These are phyloP conservation scores for Eciton burchellii DNA, from an alignment of 1,140 invertebrate genomes.

Conservation along the genomic window DNA sequence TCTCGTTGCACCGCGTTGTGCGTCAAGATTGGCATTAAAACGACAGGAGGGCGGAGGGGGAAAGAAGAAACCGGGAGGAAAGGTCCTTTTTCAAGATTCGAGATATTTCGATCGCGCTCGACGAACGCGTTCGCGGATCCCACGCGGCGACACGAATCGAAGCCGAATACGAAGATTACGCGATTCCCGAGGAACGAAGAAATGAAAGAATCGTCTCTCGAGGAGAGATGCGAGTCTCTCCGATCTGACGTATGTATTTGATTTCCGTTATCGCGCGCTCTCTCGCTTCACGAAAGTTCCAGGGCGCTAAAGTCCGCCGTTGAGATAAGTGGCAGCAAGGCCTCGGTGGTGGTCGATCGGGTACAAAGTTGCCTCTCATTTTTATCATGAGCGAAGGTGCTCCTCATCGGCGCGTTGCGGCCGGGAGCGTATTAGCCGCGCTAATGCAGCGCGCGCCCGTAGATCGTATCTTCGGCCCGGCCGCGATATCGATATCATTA, in stretches of 20 bases:
- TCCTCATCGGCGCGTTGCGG: conserved; percentile 13
- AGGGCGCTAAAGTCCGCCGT: conserved; percentile 23
- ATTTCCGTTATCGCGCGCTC: no score
- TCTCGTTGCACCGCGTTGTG: not conserved
- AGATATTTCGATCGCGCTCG: no score
- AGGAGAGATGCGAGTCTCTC: no score
- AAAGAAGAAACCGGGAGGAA: not conserved
- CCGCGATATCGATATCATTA: conserved; percentile 56
- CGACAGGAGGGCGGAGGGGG: no score
- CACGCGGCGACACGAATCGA: no score
- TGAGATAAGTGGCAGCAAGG: conserved; percentile 41
- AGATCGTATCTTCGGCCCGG: conserved; percentile 44
- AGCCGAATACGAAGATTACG: not conserved
- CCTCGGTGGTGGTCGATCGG: not conserved
- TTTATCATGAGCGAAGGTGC: conserved; percentile 45
- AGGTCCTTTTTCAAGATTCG: no score
- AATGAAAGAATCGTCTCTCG: not conserved
- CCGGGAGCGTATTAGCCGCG: conserved; percentile 29
- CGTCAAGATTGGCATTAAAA: not conserved
- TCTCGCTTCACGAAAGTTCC: conserved; percentile 27
- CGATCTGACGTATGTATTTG: no score
- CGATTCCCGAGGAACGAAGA: not conserved
- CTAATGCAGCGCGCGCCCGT: conserved; percentile 8
- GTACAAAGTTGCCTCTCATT: conserved; percentile 35
- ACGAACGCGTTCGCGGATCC: no score